Conservation (phyloP, 2,888 invertebrate species). For the Pristionchus mayeri region DNA sequence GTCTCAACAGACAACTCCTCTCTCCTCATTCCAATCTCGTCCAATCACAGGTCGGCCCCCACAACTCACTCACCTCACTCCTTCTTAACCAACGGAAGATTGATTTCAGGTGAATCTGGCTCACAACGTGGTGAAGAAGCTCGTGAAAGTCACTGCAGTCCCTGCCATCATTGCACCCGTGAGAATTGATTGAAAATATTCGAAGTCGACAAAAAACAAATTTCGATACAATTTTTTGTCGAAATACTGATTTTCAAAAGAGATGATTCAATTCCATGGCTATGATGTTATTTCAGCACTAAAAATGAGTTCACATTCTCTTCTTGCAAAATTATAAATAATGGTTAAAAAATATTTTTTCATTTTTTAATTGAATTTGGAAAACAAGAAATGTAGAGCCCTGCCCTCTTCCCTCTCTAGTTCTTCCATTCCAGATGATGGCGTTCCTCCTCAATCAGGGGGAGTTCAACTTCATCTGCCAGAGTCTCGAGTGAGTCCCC, state of each 20-base stretch:
- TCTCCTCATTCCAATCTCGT: conserved; percentile 12
- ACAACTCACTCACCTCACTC: neutral
- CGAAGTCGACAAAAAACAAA: too few species aligned
- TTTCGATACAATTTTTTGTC: too few species aligned
- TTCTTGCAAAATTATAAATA: too few species aligned
- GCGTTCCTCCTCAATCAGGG: conserved; percentile 51
- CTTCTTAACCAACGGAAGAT: neutral
- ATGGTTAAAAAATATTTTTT: too few species aligned
- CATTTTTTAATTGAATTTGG: too few species aligned
- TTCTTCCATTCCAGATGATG: conserved; percentile 50
- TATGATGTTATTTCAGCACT: too few species aligned
- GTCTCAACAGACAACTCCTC: conserved; percentile 15
- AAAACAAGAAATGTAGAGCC: too few species aligned
- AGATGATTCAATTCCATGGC: too few species aligned
- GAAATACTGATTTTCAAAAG: too few species aligned
- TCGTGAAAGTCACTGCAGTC: neutral
- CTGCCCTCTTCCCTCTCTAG: too few species aligned
- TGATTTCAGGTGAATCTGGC: neutral
- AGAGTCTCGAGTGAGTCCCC: conserved; percentile 49
- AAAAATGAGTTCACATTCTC: too few species aligned
- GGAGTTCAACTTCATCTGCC: conserved; percentile 51
- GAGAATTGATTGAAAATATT: neutral
- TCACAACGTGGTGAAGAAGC: neutral
- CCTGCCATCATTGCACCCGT: conserved; percentile 3
- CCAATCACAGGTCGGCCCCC: neutral